Conservation (phyloP, 2,113 vertebrate species). For the Aegotheles bennettii region DNA sequence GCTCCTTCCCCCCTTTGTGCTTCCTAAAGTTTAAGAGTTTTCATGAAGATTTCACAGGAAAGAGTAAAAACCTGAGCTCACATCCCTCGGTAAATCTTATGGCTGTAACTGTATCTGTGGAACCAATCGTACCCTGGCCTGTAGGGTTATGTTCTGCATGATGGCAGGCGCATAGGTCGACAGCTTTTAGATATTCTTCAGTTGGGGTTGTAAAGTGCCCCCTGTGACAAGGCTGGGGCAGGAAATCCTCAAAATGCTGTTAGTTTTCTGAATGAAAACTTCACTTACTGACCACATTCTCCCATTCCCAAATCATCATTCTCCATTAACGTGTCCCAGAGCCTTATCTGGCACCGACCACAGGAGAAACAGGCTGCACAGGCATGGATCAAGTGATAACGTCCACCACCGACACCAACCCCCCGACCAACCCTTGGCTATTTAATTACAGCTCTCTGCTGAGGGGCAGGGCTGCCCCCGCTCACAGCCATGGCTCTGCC, state of each 20-base stretch:
- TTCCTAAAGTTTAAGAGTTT: not conserved
- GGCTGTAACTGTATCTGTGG: not conserved
- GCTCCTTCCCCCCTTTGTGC: not conserved
- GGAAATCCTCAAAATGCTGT: not conserved
- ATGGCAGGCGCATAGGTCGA: fast-evolving
- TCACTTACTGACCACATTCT: not conserved
- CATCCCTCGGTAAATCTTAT: not conserved
- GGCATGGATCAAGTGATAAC: not conserved
- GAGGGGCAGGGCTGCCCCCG: fast-evolving
- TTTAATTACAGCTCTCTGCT: not conserved
- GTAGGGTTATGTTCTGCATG: fast-evolving
- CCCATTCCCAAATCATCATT: not conserved
- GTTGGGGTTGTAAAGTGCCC: fast-evolving
- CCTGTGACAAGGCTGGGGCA: fast-evolving
- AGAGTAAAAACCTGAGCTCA: not conserved
- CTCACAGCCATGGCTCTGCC: too few relatives aligned
- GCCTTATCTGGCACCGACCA: not conserved
- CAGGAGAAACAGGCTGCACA: not conserved
- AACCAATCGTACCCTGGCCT: fast-evolving
- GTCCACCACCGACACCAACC: fast-evolving
- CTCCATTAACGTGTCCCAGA: not conserved
- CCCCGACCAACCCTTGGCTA: not conserved
- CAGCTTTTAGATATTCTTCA: not conserved
- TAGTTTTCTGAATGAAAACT: not conserved
- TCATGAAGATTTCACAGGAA: not conserved